Base-by-base conservation (phyloP, 2,113 vertebrate species). In the Dipodomys stephensi region DNA sequence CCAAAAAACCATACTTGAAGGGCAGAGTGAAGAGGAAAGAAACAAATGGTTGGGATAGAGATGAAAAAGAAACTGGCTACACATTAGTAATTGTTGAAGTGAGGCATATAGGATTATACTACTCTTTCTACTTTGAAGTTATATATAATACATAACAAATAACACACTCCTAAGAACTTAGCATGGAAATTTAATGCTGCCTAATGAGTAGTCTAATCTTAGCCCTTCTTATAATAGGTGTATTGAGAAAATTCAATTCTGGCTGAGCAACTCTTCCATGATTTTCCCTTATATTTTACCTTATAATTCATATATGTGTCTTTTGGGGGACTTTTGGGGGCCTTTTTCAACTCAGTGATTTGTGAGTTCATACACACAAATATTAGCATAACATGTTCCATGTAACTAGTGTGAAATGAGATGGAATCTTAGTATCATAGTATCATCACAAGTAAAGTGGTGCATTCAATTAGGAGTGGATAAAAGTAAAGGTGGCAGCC, bases 351-450 rank as follows among this genome's bases (percentile, higher is more conserved):
- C 46, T 92, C 76, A 88, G n/a, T 88, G 46, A 94, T 76, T 89
- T 86, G 76, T 80, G 72, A 89, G 60, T 92, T 92, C 85, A 92
- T 74, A 88, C 72, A 79, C 68, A 82, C 60, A 89, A 90, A 86
- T 25, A 65, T 83, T 67, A 78, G 27, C 60, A 46, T 72, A 81
- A 78, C 80, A 77, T 74, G 69, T 67, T 67, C 83, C 80, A 90
- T 84, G 28, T 85, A 93, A 91, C 32, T 93, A 44, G 69, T 82
- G n/a, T 87, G 94, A 87, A 81, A 30, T 94, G 67, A 84, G 18
- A 69, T 91, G 62, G 35, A 93, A 67, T 90, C 64, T 91, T 76
- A 60, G 64, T 30, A 84, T 94, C 71, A 72, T 84, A 60, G 71
- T 30, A 84, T 11, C 13, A 23, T 76, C 4, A 27, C 32, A 71